These are phyloP conservation scores for Idaea aversata DNA, from an alignment of 2,888 invertebrate species.

Conservation along the genomic window DNA sequence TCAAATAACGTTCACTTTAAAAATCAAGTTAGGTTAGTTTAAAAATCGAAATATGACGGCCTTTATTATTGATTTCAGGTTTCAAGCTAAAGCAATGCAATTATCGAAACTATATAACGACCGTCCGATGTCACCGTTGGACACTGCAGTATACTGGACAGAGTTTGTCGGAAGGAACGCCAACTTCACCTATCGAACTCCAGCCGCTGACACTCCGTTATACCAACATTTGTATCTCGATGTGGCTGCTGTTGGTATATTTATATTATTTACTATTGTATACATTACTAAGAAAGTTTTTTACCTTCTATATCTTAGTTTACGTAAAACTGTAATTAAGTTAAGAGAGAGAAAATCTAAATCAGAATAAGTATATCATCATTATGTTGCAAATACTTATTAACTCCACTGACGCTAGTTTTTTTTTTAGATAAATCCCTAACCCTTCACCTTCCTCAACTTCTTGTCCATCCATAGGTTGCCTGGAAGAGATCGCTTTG, in stretches of 20 bases:
- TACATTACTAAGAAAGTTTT: conserved; percentile 26
- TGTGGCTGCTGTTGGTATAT: conserved; percentile 34
- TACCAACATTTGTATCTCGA: conserved; percentile 76
- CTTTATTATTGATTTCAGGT: conserved; percentile 47
- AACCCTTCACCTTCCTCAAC: no score
- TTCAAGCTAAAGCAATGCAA: conserved; percentile 64
- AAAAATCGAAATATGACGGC: not conserved
- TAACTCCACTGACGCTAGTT: no score
- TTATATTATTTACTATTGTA: conserved; percentile 23
- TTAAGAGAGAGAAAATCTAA: not conserved
- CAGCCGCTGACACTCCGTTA: conserved; percentile 77
- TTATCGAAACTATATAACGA: conserved; percentile 80
- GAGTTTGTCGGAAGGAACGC: conserved; percentile 81
- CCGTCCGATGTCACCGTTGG: conserved; percentile 79
- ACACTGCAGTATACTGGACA: conserved; percentile 83
- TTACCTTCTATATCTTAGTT: not conserved
- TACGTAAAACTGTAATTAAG: not conserved
- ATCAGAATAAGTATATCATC: not conserved
- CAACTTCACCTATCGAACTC: conserved; percentile 68
- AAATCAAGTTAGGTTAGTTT: no score
- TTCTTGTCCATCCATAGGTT: no score
- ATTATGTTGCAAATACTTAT: no score
- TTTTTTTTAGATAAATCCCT: no score
- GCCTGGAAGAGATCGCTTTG: no score
- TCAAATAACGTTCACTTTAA: no score